Evolutionary conservation across 92 coral and sea anemone genomes (phyloP), one percentile per base, ranked within the genome.

Genomic region (Muricea muricata): DNA sequence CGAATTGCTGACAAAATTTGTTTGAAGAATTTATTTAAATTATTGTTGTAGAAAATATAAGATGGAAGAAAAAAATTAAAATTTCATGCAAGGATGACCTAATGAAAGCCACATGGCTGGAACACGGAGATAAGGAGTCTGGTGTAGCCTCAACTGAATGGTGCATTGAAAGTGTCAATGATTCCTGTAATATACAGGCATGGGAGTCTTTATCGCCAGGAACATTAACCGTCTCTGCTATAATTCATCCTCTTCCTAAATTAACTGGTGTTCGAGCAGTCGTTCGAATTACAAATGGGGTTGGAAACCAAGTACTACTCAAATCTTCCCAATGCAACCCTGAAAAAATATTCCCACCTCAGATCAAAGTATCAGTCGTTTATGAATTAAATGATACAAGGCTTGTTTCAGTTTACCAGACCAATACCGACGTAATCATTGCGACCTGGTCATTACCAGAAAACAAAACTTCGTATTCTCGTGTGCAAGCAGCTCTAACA

Each of bases 381-480:
- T 31, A 21, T 54, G 23, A 11, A 6, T 21, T 81, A 7, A 61
- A 57, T 60, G 78, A 86, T 86, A 69, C 90, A 30, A 83, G 82
- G 21, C 37, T 93, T 7, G 99, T 92, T 69, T 87, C 92, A 3
- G 99, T 92, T 84, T 97, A 95, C 93, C 90, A 89, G 74, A 89
- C 98, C 23, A 89, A 82, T 84, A 87, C 71, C 86, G 78, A 93
- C 79, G 90, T 85, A 24, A 82, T 97, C 25, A 88, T 93, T 12
- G 77, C 94, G 31, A 86, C 90, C 8, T 97, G 98, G 98, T 86
- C 86, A 37, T 50, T 90, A 28, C 90, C 87, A 39, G 31, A 88
- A 7, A 73, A 80, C 18, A 94, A 85, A 56, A 90, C 91, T 80
- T 87, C 94, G 0, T 91, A 93, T 68, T 86, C 93, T 90, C 91